Conservation (phyloP, 2,797 vertebrate species). For the Neostethus bicornis region DNA sequence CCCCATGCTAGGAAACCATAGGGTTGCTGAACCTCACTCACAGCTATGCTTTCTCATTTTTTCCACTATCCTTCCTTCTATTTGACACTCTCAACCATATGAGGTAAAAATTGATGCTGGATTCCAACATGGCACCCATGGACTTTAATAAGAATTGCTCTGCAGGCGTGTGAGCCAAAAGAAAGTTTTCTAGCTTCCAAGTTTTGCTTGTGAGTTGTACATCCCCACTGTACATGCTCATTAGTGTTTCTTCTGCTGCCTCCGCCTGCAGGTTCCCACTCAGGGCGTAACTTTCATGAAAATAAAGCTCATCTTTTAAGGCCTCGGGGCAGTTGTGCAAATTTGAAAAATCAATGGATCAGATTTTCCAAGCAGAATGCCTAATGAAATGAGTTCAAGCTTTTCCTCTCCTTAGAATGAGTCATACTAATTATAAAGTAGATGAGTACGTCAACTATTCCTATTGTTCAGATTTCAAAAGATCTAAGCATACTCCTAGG, state of each 20-base stretch:
- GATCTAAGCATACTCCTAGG: not conserved
- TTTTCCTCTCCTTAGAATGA: not conserved
- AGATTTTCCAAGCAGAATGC: slow-evolving; percentile 1
- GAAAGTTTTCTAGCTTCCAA: not conserved
- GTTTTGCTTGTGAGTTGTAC: not conserved
- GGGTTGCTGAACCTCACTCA: not conserved
- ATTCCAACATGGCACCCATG: not conserved
- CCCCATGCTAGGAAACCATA: not conserved
- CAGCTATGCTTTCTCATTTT: not conserved
- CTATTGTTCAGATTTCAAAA: not conserved
- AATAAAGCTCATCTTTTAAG: not conserved
- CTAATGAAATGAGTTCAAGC: not conserved
- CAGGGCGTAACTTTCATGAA: not conserved
- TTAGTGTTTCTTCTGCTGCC: not conserved
- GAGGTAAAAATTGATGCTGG: slow-evolving; percentile 2
- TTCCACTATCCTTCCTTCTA: not conserved
- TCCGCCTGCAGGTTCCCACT: not conserved
- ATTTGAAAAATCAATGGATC: slow-evolving; percentile 2
- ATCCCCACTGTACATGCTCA: not conserved
- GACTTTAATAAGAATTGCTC: slow-evolving; percentile 6
- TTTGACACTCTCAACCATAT: not conserved
- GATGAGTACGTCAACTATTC: not conserved
- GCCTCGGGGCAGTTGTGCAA: not conserved
- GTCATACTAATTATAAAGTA: not conserved
- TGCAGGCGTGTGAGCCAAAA: not conserved